Percentiles rank a stretch among this genome's conserved stretches.
Evolutionary conservation across 2,113 vertebrate species (phyloP).

Genomic region (Oceanodroma tethys): DNA sequence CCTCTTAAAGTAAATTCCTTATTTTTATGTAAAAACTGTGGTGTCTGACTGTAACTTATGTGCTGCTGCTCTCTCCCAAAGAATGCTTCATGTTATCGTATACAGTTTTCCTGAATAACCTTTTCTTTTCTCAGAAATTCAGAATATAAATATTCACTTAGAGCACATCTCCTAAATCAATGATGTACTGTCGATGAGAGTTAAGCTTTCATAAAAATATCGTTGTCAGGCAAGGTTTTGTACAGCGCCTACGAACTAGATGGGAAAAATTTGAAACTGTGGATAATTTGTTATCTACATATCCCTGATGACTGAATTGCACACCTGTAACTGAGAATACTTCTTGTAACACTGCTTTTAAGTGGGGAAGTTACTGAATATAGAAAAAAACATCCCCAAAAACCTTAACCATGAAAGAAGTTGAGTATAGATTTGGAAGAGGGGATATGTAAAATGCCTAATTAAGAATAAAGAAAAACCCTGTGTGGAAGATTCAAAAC

Average conservation of each 20-base stretch:
- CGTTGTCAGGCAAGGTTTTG: not conserved
- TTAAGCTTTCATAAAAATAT: not conserved
- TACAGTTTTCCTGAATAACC: not conserved
- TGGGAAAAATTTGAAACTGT: not conserved
- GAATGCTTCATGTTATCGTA: not conserved
- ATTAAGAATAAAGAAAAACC: not conserved
- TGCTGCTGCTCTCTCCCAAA: not conserved
- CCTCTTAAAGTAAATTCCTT: not conserved
- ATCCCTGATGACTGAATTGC: not conserved
- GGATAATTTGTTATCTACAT: not conserved
- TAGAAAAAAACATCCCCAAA: not conserved
- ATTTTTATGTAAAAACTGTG: not conserved
- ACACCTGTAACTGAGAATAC: not conserved
- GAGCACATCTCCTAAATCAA: not conserved
- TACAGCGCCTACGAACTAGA: not conserved
- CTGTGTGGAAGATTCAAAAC: not conserved
- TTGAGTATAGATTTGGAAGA: not conserved
- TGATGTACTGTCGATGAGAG: not conserved
- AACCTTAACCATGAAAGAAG: not conserved
- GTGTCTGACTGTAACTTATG: not conserved
- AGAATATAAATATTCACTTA: slow-evolving; percentile 1
- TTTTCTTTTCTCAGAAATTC: slow-evolving; percentile 7
- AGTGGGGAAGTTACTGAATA: not conserved
- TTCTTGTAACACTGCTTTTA: slow-evolving; percentile 1
- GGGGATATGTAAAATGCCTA: not conserved